Evolutionary conservation across 2,888 invertebrate genomes (phyloP).

Genomic region (Merodon equestris): DNA sequence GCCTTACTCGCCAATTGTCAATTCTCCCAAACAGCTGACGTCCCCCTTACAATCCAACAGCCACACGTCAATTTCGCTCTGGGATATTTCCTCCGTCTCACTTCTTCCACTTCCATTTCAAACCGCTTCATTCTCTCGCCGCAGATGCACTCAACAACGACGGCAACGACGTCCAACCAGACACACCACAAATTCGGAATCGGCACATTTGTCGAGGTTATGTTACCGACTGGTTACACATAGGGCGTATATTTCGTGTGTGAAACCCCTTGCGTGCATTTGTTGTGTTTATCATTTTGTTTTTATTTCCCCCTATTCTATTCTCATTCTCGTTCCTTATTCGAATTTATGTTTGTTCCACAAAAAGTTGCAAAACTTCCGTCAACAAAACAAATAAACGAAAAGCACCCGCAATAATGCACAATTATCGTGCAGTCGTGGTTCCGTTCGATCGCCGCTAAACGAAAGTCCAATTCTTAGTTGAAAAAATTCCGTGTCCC

Average conservation of each 20-base stretch:
- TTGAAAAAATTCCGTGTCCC: slow-evolving; percentile 3
- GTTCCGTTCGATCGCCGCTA: slow-evolving; percentile 1
- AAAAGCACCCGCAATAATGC: slow-evolving; percentile 25
- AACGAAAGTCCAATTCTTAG: not conserved
- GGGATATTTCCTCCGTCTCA: not conserved
- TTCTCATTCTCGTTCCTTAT: not conserved
- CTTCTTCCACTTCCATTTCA: too few relatives aligned
- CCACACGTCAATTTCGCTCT: not conserved
- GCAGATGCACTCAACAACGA: slow-evolving; percentile 15
- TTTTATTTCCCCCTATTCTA: too few relatives aligned
- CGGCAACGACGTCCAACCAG: slow-evolving; percentile 3
- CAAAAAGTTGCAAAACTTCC: slow-evolving; percentile 11
- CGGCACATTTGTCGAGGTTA: slow-evolving; percentile 51
- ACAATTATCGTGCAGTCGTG: slow-evolving; percentile 6
- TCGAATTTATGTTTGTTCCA: slow-evolving; percentile 31
- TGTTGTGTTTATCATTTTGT: slow-evolving; percentile 47
- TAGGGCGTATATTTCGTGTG: slow-evolving; percentile 48
- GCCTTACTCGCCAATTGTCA: not conserved
- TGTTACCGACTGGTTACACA: slow-evolving; percentile 10
- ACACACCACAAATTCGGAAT: slow-evolving; percentile 38
- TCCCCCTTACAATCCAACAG: slow-evolving; percentile 2
- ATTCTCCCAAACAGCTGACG: slow-evolving; percentile 21
- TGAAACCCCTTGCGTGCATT: slow-evolving; percentile 44
- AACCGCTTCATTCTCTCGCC: not conserved
- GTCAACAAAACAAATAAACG: too few relatives aligned